Conservation (phyloP, 2,113 vertebrate genomes). For the Apaloderma vittatum region DNA sequence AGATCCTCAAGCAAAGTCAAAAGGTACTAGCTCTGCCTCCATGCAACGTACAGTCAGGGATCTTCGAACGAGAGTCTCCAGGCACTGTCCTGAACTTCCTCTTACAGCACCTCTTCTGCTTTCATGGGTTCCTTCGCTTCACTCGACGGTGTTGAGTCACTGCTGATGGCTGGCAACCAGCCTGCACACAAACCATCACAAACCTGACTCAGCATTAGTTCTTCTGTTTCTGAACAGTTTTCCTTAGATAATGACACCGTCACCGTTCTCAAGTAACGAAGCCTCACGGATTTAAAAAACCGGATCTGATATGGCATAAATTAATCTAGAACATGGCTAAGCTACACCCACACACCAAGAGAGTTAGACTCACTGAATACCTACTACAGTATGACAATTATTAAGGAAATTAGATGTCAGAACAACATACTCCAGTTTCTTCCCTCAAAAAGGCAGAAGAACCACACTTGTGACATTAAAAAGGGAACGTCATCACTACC, state of each 20-base stretch:
- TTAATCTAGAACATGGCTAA: slow-evolving; percentile 41
- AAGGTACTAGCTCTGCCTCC: not conserved
- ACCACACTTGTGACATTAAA: not conserved
- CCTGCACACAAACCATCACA: not conserved
- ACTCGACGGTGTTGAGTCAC: rapidly evolving
- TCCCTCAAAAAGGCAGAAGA: not conserved
- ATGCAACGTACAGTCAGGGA: not conserved
- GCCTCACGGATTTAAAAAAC: not conserved
- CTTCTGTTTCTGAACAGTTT: not conserved
- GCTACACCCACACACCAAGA: not conserved
- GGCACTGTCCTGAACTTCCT: not conserved
- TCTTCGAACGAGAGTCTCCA: not conserved
- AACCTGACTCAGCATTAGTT: not conserved
- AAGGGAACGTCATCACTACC: not conserved
- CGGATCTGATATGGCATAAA: not conserved
- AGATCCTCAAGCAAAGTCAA: not conserved
- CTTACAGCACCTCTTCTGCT: not conserved
- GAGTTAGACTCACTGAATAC: slow-evolving; percentile 3
- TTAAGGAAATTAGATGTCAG: not conserved
- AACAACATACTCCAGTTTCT: not conserved
- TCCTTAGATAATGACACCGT: not conserved
- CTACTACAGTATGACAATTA: not conserved
- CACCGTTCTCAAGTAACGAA: not conserved
- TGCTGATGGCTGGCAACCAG: not conserved
- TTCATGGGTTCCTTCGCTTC: not conserved